Conservation (phyloP, 2,797 vertebrate species). For the Lepilemur septentrionalis region DNA sequence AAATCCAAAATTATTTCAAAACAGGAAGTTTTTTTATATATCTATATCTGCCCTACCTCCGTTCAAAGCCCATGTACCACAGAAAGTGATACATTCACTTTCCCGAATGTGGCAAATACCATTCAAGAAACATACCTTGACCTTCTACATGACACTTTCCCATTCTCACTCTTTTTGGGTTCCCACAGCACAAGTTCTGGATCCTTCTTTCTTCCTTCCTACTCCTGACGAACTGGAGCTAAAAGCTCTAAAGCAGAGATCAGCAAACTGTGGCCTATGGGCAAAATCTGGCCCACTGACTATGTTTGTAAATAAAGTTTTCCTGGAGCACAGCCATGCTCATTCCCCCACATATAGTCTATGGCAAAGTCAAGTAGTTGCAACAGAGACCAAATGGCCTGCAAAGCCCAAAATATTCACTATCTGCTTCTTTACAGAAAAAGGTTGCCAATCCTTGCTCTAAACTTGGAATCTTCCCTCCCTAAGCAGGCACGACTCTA, state of each 20-base stretch:
- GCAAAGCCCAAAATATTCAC: background rate
- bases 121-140: background rate
- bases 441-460: background rate
- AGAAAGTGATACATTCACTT: background rate
- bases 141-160: background rate
- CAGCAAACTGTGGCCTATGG: background rate
- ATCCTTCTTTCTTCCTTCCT: background rate
- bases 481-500: background rate
- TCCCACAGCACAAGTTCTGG: background rate
- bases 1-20: background rate
- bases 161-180: background rate
- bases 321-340: background rate
- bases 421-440: background rate
- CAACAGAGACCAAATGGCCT: background rate
- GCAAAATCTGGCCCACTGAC: background rate
- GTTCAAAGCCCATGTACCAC: background rate
- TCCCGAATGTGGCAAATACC: background rate
- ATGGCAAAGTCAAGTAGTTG: background rate
- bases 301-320: constrained; percentile 9
- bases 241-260: background rate
- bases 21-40: background rate
- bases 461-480: background rate
- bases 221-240: background rate
- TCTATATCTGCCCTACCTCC: background rate
- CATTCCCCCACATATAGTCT: background rate